Percentiles rank a stretch among this genome's conserved stretches.
Conservation (phyloP, 2,113 vertebrate genomes). For the Trichechus manatus region DNA sequence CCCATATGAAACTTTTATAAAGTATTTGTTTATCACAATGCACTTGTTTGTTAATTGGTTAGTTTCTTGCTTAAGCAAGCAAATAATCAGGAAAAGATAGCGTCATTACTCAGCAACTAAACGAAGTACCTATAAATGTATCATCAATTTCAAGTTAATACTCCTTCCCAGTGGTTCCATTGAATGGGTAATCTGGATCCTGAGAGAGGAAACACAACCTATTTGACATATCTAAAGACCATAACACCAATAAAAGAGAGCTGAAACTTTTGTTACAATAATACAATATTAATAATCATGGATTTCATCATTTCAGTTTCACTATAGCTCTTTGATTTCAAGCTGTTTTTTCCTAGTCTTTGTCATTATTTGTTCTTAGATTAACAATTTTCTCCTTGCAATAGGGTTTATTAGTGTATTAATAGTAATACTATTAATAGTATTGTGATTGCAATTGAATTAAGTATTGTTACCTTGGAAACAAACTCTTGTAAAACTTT, state of each 20-base stretch:
- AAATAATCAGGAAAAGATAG: slow-evolving; percentile 59
- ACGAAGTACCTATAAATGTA: slow-evolving; percentile 43
- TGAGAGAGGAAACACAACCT: not conserved
- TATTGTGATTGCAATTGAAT: slow-evolving; percentile 42
- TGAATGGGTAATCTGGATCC: not conserved
- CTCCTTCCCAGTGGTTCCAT: not conserved
- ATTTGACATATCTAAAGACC: not conserved
- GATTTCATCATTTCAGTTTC: slow-evolving; percentile 63
- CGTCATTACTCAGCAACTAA: slow-evolving; percentile 55
- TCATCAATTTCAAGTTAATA: slow-evolving; percentile 58
- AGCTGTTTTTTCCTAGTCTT: slow-evolving; percentile 61
- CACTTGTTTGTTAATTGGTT: slow-evolving; percentile 63
- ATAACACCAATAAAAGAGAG: not conserved
- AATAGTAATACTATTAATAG: slow-evolving; percentile 38
- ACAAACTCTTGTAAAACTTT: slow-evolving; percentile 82
- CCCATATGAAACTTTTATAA: slow-evolving; percentile 33
- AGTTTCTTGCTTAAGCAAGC: slow-evolving; percentile 71
- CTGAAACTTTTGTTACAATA: not conserved
- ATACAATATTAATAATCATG: not conserved
- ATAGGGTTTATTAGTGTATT: slow-evolving; percentile 33
- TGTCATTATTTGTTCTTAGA: slow-evolving; percentile 72
- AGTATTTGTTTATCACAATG: slow-evolving; percentile 66
- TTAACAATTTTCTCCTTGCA: not conserved
- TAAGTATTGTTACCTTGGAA: slow-evolving; percentile 82
- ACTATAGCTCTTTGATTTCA: slow-evolving; percentile 68